These are phyloP conservation scores for Steinernema hermaphroditum DNA, from an alignment of 2,888 invertebrate species.

Conservation along the genomic window DNA sequence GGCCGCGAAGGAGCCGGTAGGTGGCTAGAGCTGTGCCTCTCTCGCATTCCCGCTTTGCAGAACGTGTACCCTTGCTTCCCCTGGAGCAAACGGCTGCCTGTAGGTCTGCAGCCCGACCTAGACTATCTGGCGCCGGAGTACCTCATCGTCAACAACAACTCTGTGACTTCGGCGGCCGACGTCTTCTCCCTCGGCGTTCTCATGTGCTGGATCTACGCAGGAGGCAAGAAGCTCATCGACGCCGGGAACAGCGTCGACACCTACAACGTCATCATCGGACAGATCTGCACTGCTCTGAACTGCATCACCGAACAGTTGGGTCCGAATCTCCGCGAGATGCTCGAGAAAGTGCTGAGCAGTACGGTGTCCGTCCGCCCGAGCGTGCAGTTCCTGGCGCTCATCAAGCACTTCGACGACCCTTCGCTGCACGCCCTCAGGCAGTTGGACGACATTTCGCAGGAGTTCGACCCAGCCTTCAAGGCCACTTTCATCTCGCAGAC, in stretches of 20 bases:
- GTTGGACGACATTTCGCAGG: constrained; percentile 82
- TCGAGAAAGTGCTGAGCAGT: constrained; percentile 55
- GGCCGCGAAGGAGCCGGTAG: constrained; percentile 57
- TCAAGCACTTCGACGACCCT: constrained; percentile 77
- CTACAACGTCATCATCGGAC: constrained; percentile 86
- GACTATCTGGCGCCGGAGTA: constrained; percentile 93
- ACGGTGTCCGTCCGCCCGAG: constrained; percentile 84
- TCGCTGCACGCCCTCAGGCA: constrained; percentile 88
- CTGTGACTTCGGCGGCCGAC: constrained; percentile 80
- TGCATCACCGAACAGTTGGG: constrained; percentile 75
- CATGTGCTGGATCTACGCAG: constrained; percentile 87
- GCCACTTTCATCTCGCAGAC: constrained; percentile 82
- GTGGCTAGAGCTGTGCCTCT: neutral
- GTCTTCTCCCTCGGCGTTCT: constrained; percentile 95
- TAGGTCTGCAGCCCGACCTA: constrained; percentile 89
- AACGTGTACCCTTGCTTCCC: constrained; percentile 79
- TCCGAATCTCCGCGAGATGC: constrained; percentile 66
- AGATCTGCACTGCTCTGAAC: constrained; percentile 64
- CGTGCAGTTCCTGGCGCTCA: constrained; percentile 84
- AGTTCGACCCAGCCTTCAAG: constrained; percentile 86
- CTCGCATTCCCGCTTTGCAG: too few relatives aligned
- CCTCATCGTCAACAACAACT: constrained; percentile 71
- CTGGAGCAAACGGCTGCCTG: constrained; percentile 87
- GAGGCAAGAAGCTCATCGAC: constrained; percentile 83
- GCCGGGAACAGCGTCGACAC: constrained; percentile 85